These are phyloP conservation scores for Sinocyclocheilus rhinocerous DNA, from an alignment of 2,113 vertebrate genomes.

Conservation along the genomic window DNA sequence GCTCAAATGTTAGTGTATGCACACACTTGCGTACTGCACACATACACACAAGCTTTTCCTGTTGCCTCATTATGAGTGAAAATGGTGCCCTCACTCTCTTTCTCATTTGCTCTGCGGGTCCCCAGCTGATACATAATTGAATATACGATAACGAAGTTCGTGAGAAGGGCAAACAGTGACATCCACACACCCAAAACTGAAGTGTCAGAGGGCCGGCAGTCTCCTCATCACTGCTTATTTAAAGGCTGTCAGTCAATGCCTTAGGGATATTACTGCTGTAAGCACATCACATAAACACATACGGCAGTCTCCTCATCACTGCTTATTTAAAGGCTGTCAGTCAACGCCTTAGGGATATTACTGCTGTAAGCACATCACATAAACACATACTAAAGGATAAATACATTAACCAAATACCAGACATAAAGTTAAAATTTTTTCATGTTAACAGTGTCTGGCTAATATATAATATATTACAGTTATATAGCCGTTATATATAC, in stretches of 20 bases:
- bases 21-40: conserved; percentile 4
- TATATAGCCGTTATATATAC: too few species aligned
- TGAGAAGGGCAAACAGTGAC: conserved; percentile 52
- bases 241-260: conserved; percentile 41
- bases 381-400: too few species aligned
- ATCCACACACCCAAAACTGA: conserved; percentile 8
- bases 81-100: conserved; percentile 24
- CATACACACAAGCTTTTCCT: conserved; percentile 13
- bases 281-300: too few species aligned
- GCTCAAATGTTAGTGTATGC: neutral
- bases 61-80: conserved; percentile 18
- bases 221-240: conserved; percentile 49
- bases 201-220: conserved; percentile 21
- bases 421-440: too few species aligned
- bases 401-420: too few species aligned
- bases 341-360: neutral
- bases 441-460: too few species aligned
- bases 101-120: conserved; percentile 43
- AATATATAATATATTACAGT: too few species aligned
- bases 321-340: conserved; percentile 49
- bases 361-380: too few species aligned
- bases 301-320: conserved; percentile 33
- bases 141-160: conserved; percentile 50
- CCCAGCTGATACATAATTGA: conserved; percentile 53
- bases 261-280: too few species aligned